phyloP scores from a whole-genome alignment of 2,888 invertebrate species.

The Chromoteleia sp. region DNA sequence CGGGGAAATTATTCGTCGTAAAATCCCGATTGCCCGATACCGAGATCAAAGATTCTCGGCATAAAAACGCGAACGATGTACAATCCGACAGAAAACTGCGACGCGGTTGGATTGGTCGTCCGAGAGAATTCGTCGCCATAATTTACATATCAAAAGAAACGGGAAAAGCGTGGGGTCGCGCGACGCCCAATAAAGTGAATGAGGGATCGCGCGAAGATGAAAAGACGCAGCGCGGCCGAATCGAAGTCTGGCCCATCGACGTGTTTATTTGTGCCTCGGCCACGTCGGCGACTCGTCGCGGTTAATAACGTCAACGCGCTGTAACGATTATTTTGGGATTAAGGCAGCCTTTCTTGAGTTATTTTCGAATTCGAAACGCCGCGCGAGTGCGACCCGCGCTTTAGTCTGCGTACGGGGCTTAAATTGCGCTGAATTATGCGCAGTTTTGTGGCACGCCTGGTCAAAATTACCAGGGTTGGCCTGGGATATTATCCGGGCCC shows the following conservation, averaged over 20 bases:
- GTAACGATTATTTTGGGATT: conserved; percentile 74
- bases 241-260: conserved; percentile 33
- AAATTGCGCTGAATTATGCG: conserved; percentile 67
- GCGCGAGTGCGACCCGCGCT: conserved; percentile 40
- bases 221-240: conserved; percentile 4
- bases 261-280: conserved; percentile 56
- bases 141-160: conserved; percentile 42
- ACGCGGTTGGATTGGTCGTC: no score
- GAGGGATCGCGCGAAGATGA: conserved; percentile 36
- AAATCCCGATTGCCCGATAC: conserved; percentile 47
- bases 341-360: conserved; percentile 71
- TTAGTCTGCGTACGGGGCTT: conserved; percentile 62
- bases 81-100: background rate
- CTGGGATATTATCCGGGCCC: no score
- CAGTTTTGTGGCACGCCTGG: conserved; percentile 50
- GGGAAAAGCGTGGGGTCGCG: no score
- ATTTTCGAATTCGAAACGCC: conserved; percentile 71
- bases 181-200: conserved; percentile 24
- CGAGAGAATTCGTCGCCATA: background rate
- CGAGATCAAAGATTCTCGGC: conserved; percentile 43
- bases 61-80: conserved; percentile 32
- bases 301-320: conserved; percentile 69
- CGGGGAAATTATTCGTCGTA: conserved; percentile 50
- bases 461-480: no score
- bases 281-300: conserved; percentile 63